phyloP scores from a whole-genome alignment of 64 coral and sea anemone genomes.

The Porites lutea region DNA sequence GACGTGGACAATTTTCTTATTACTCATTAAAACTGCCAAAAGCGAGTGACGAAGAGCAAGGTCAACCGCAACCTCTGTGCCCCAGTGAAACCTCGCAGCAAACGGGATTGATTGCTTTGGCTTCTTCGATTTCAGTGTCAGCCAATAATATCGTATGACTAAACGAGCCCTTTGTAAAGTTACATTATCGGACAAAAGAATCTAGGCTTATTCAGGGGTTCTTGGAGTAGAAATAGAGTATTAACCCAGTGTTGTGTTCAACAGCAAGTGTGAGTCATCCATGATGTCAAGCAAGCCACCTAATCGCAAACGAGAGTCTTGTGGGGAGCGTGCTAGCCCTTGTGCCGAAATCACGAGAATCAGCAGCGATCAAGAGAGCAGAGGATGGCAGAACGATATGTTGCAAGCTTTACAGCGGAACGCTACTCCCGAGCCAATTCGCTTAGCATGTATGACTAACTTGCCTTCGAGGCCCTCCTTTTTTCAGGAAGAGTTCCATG shows the following conservation, averaged over 20 bases:
- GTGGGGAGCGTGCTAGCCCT: background rate
- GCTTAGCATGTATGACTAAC: constrained; percentile 94
- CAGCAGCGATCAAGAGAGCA: background rate
- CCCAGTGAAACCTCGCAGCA: background rate
- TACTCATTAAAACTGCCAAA: background rate
- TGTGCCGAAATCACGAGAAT: constrained; percentile 21
- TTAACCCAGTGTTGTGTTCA: background rate
- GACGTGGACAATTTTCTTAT: background rate
- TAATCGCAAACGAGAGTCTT: background rate
- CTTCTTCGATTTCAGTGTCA: background rate
- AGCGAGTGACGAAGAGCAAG: background rate
- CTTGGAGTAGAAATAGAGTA: background rate
- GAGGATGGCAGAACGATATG: constrained; percentile 85
- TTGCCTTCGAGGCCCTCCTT: constrained; percentile 79
- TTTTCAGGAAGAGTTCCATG: constrained; percentile 98
- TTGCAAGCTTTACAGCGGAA: constrained; percentile 84
- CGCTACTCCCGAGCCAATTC: constrained; percentile 95
- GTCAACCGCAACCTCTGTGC: background rate
- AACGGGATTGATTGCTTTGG: background rate
- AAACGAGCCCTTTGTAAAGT: background rate
- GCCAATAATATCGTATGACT: background rate
- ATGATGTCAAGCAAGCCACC: constrained; percentile 36
- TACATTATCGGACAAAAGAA: background rate
- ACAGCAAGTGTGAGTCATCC: no score
- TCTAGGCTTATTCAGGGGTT: background rate